Evolutionary conservation across 2,888 invertebrate genomes (phyloP), one percentile per base, ranked within the genome.

Genomic region (Heliothis peltigera): DNA sequence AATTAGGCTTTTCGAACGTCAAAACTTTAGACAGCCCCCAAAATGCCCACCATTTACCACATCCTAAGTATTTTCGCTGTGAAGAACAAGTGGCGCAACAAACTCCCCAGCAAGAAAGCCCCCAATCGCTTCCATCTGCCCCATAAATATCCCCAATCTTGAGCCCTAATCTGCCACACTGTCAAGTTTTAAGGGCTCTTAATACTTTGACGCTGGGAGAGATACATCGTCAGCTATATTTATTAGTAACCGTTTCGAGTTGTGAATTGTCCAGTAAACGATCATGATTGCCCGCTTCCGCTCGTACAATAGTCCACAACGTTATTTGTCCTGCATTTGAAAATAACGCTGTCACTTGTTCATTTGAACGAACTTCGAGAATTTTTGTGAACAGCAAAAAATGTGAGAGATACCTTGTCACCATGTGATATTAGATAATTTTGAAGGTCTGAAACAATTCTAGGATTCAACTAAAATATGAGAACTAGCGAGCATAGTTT

Each of bases 281-380:
- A 77, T 67, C 70, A 73, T 81, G 87, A 90, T 89, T 87, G 84
- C 55, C 66, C 71, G 83, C 81, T 88, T 91, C 89, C 91, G 91
- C 85, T 84, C 81, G 80, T 82, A 76, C 54, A 52, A 55, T 54
- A 56, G 56, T 61, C 59, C 51, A 46, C 42, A 58, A 52, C 61
- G 42, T 56, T 39, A 55, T 52, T 46, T 47, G 19, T 43, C 52
- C 21, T 62, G 52, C 49, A 59, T 51, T 55, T 25, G 39, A 46
- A 47, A 44, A 43, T n/a, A 49, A 60, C 53, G 51, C 47, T 54
- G 28, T 46, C 21, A 61, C 15, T 69, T 56, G 19, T 18, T 43
- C 7, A 10, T 17, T 8, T 17, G 28, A 39, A 32, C n/a, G n/a
- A 28, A 28, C 2, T 64, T 71, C 15, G 19, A 15, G 21, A 15